phyloP scores from a whole-genome alignment of 2,113 vertebrate genomes.

The Callaeas wilsoni region DNA sequence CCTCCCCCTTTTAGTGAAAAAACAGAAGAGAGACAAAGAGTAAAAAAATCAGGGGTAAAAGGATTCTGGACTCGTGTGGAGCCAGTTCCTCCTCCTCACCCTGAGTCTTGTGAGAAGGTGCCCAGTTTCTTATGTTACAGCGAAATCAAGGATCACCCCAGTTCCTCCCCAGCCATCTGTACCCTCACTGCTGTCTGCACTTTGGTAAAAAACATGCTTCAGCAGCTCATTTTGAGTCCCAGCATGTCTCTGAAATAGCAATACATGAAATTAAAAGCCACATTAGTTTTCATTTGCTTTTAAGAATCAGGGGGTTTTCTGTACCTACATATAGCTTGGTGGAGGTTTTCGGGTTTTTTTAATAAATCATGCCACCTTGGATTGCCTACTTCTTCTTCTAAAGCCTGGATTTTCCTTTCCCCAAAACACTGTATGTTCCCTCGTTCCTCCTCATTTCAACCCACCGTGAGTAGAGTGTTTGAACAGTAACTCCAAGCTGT shows the following conservation, averaged over 20 bases:
- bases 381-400: not conserved
- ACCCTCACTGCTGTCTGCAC: not conserved
- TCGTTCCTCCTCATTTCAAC: not conserved
- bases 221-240: not conserved
- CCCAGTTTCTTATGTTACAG: not conserved
- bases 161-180: not conserved
- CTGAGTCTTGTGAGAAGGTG: not conserved
- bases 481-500: not conserved
- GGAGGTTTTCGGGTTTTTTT: not conserved
- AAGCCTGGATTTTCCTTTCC: not conserved
- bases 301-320: not conserved
- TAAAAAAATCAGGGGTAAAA: not conserved
- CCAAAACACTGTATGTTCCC: accelerated
- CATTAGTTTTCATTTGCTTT: not conserved
- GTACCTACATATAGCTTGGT: not conserved
- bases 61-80: not conserved
- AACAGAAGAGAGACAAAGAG: not conserved
- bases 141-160: not conserved
- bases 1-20: not conserved
- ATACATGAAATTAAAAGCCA: not conserved
- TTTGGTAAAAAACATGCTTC: not conserved
- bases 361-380: accelerated
- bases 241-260: not conserved
- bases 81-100: not conserved
- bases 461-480: accelerated